These are phyloP conservation scores for Catharus ustulatus DNA, from an alignment of 2,797 vertebrate genomes.

Conservation along the genomic window DNA sequence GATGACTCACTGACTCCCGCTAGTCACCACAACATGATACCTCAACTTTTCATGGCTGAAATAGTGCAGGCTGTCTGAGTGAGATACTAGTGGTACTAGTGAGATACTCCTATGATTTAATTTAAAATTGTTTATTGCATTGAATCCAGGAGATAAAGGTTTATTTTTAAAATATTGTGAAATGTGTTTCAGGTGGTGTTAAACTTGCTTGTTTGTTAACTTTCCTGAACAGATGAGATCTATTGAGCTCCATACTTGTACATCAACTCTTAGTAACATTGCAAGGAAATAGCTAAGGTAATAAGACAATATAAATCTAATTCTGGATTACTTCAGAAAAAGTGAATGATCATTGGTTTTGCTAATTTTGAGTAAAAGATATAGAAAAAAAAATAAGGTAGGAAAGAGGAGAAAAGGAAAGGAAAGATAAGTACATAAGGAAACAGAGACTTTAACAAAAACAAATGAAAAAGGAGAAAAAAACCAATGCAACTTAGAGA, in stretches of 20 bases:
- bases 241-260: background rate
- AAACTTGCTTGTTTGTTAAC: background rate
- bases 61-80: background rate
- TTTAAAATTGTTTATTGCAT: background rate
- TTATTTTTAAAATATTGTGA: background rate
- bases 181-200: background rate
- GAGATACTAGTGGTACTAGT: background rate
- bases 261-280: background rate
- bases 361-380: background rate
- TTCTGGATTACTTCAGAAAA: background rate
- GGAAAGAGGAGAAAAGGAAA: background rate
- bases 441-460: background rate
- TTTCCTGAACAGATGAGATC: background rate
- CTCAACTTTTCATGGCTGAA: background rate
- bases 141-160: background rate
- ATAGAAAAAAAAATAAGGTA: background rate
- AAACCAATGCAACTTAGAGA: background rate
- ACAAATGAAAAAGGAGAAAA: background rate
- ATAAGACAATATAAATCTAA: background rate
- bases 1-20: background rate
- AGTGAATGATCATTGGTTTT: background rate
- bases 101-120: background rate
- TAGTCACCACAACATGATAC: background rate
- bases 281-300: background rate
- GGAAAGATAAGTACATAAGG: background rate